These are phyloP conservation scores for Panthera leo DNA, from an alignment of 2,113 vertebrate species.

Conservation along the genomic window DNA sequence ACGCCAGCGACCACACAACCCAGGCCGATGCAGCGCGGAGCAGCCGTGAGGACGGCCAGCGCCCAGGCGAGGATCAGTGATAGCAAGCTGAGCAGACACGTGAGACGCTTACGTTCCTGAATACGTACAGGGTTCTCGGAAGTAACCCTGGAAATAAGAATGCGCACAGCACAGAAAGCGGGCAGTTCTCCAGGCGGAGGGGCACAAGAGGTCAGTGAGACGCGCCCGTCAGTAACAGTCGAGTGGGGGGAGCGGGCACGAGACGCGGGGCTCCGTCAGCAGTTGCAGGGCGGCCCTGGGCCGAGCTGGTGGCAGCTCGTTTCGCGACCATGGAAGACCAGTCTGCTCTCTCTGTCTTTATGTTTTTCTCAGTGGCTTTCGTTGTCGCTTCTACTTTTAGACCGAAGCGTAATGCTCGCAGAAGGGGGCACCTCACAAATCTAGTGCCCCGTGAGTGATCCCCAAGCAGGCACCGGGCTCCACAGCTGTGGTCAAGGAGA, in stretches of 20 bases:
- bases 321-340: fast-evolving
- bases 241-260: background rate
- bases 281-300: fast-evolving
- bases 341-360: background rate
- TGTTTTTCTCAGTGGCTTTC: background rate
- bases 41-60: background rate
- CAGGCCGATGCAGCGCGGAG: fast-evolving
- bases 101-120: background rate
- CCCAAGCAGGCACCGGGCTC: background rate
- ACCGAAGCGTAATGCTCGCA: too few species aligned
- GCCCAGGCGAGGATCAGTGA: fast-evolving
- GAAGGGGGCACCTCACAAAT: fast-evolving
- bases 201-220: fast-evolving
- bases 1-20: background rate
- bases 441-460: fast-evolving
- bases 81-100: fast-evolving
- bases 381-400: background rate
- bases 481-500: fast-evolving
- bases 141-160: background rate
- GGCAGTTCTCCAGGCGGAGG: fast-evolving
- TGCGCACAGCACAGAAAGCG: background rate
- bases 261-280: fast-evolving
- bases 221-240: fast-evolving
- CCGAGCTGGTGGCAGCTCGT: fast-evolving
- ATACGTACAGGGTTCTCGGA: fast-evolving